Base-by-base conservation (phyloP, 2,113 vertebrate genomes). In the Empidonax alnorum region DNA sequence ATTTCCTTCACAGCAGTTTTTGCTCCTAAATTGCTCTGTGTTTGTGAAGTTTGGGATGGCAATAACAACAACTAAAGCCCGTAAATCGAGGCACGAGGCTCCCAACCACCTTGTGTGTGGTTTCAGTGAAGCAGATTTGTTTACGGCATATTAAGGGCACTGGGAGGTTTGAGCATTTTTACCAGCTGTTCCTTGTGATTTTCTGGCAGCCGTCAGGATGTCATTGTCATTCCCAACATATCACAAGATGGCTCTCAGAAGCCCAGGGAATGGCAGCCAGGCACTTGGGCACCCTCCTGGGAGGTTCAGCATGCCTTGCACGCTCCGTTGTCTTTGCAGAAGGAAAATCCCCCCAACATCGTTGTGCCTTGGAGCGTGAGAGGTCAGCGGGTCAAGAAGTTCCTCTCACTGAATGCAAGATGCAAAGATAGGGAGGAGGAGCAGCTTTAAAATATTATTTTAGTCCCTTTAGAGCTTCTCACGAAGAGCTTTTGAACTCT, bases 111-210 rank as follows among this genome's bases (percentile, higher is more conserved):
- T 68, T 62, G 73, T 41, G 59, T 77, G 79, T 49, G 52, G 47
- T 89, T 89, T 66, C 69, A 77, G 63, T 3, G 71, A 52, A 87
- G 81, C 89, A 96, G 93, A 93, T 95, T 96, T 97, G 91, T 94
- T 95, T 93, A 84, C 4, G 3, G 72, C 63, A 16, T n/a, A 74
- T 74, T 92, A 91, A 87, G 94, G 91, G 84, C 92, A 83, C 71
- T 21, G 92, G 53, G 89, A 96, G 84, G 58, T 76, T 87, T 89
- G 37, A 96, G 75, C 73, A 49, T 82, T 89, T 96, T 94, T 66
- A 76, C 84, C 95, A 95, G 92, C 95, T 94, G 95, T 79, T 96
- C 84, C 69, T 50, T 89, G 80, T 58, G 84, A 50, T 68, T 68
- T 79, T 88, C 49, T 94, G 92, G 88, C 94, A 96, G 90, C 88